Evolutionary conservation across 2,888 invertebrate genomes (phyloP).

Genomic region (Drosophila pegasa): DNA sequence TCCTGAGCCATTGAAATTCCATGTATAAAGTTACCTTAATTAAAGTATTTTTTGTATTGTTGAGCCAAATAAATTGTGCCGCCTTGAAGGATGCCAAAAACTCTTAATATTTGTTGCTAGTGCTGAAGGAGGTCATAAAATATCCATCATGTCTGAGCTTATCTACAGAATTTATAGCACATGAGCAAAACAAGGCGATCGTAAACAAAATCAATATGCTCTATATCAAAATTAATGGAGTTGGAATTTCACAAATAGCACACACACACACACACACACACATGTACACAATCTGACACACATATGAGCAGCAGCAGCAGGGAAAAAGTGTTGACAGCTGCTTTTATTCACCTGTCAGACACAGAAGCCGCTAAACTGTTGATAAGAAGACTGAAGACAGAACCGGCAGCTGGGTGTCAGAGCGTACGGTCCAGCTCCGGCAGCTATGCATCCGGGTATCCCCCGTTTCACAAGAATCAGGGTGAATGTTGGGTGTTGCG

Average conservation of each 20-base stretch:
- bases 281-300: slow-evolving; percentile 6
- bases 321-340: slow-evolving; percentile 77
- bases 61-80: not conserved
- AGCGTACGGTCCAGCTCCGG: slow-evolving; percentile 32
- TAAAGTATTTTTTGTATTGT: not conserved
- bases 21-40: not conserved
- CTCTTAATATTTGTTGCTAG: not conserved
- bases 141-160: not conserved
- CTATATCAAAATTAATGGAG: slow-evolving; percentile 69
- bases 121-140: slow-evolving; percentile 4
- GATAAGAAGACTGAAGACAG: slow-evolving; percentile 57
- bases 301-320: slow-evolving; percentile 16
- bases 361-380: slow-evolving; percentile 78
- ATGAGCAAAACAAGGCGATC: slow-evolving; percentile 10
- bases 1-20: not conserved
- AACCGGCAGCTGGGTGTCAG: slow-evolving; percentile 38
- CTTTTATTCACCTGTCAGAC: slow-evolving; percentile 81
- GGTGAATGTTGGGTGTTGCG: slow-evolving; percentile 3
- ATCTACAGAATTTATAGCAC: slow-evolving; percentile 3
- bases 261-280: slow-evolving; percentile 10
- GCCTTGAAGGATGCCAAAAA: not conserved
- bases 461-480: slow-evolving; percentile 25
- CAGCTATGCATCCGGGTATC: slow-evolving; percentile 29
- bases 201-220: slow-evolving; percentile 63
- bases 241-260: slow-evolving; percentile 35